These are phyloP conservation scores for Pseudococcus viburni DNA, from an alignment of 2,888 invertebrate species.

Conservation along the genomic window DNA sequence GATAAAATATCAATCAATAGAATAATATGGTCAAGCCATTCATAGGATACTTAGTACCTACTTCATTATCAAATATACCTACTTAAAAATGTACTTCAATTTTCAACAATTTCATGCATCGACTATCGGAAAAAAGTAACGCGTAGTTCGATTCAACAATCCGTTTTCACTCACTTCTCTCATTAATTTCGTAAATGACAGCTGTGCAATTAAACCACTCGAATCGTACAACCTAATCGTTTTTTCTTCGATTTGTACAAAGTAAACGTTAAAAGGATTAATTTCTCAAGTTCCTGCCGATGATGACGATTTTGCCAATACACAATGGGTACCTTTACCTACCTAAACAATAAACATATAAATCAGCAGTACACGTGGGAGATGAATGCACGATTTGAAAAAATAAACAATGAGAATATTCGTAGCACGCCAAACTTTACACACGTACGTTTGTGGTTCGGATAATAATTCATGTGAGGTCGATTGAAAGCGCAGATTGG, in stretches of 20 bases:
- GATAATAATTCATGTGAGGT: not conserved
- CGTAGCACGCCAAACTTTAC: not conserved
- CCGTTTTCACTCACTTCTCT: not conserved
- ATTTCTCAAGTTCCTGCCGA: not conserved
- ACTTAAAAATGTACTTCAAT: not conserved
- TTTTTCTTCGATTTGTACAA: not conserved
- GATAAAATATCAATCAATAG: not conserved
- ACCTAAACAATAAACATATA: not conserved
- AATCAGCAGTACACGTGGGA: no score
- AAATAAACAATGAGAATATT: not conserved
- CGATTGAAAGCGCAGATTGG: not conserved
- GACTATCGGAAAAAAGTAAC: not conserved
- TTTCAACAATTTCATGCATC: not conserved
- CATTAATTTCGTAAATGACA: not conserved
- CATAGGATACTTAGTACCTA: not conserved
- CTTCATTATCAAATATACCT: not conserved
- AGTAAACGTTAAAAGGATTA: not conserved
- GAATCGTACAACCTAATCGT: not conserved
- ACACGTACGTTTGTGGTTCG: not conserved
- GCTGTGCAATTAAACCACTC: constrained; percentile 4
- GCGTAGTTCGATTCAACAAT: not conserved
- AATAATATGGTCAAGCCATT: not conserved
- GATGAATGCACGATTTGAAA: not conserved
- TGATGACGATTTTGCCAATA: not conserved
- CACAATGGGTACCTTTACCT: not conserved